A percentile compares a stretch with the other conserved stretches of the same genome.
These are phyloP conservation scores for Patella pellucida DNA, from an alignment of 2,888 invertebrate genomes.

Conservation along the genomic window DNA sequence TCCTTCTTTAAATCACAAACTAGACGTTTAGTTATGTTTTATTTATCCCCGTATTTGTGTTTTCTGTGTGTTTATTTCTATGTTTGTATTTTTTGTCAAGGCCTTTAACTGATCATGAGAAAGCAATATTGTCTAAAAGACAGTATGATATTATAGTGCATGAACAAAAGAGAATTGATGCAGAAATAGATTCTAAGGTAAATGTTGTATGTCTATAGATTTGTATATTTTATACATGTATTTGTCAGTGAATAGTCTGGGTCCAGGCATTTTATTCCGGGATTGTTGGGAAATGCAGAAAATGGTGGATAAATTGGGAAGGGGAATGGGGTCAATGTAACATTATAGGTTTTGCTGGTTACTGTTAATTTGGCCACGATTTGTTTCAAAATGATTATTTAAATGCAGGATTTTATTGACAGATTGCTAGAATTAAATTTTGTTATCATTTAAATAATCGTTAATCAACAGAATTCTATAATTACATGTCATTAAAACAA, in stretches of 20 bases:
- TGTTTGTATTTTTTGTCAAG: constrained; percentile 36
- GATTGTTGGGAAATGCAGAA: too few relatives aligned
- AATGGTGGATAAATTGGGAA: too few relatives aligned
- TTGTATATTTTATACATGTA: neutral
- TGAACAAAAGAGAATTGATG: constrained; percentile 59
- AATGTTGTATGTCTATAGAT: constrained; percentile 19
- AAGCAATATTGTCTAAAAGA: constrained; percentile 51
- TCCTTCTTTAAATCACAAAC: constrained; percentile 9
- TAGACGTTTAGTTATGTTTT: constrained; percentile 8
- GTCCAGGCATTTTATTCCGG: too few relatives aligned
- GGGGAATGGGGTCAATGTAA: too few relatives aligned
- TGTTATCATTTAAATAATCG: too few relatives aligned
- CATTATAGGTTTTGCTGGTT: too few relatives aligned
- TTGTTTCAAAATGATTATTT: too few relatives aligned
- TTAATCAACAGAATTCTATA: too few relatives aligned
- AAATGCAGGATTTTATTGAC: too few relatives aligned
- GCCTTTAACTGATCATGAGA: constrained; percentile 61
- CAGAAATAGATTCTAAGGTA: constrained; percentile 63
- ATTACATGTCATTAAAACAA: too few relatives aligned
- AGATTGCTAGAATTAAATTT: too few relatives aligned
- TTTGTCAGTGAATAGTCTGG: neutral
- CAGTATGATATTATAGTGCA: constrained; percentile 58
- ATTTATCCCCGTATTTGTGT: neutral
- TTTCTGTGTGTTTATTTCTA: constrained; percentile 4
- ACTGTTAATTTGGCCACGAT: too few relatives aligned